Base-by-base conservation (phyloP, 92 coral and sea anemone species). In the Siderastrea radians region DNA sequence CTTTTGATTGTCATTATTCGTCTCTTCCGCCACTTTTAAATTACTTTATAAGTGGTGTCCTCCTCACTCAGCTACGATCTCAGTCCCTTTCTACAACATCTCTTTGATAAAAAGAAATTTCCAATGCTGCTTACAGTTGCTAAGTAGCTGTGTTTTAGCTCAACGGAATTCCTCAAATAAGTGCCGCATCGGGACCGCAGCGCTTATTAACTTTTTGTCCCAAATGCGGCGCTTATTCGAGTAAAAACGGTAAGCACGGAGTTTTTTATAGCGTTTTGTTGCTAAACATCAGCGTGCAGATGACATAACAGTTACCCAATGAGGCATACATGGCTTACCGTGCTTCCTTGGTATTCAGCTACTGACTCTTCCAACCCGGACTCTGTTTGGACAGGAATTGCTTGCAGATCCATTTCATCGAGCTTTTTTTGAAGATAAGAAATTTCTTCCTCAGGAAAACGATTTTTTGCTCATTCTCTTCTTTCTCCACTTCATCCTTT, bases 401-500 rank as follows among this genome's bases (percentile, higher is more conserved):
- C 66, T 61, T 3, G 0, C 66, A 3, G 14, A 61, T 26, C 38
- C 38, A 26, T 26, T 8, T 60, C 13, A 8, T 4, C 14, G 9
- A 3, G 0, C 15, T n/a, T 14, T 61, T 61, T 14, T 69, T 26
- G 17, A n/a, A 61, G 15, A 61, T 1, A n/a, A 61, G 66, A 61
- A 4, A 13, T 61, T 14, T 61, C 66, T 9, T 61, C 66, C 9
- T 14, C 17, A 2, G 14, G 14, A 61, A 61, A 14, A 61, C 66
- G 14, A 61, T 61, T 61, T 61, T 16, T 49, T 26, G 66, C 9
- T 76, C 66, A 76, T 76, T 76, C 81, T 76, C 81, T 76, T 50
- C 81, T 49, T 61, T 8, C 14, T n/a, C 66, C 66, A n/a, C 9
- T 61, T 61, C 66, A 9, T 61, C 14, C 66, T 61, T n/a, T 61